Evolutionary conservation across 2,113 vertebrate species (phyloP).

Genomic region (Gobiocypris rarus): DNA sequence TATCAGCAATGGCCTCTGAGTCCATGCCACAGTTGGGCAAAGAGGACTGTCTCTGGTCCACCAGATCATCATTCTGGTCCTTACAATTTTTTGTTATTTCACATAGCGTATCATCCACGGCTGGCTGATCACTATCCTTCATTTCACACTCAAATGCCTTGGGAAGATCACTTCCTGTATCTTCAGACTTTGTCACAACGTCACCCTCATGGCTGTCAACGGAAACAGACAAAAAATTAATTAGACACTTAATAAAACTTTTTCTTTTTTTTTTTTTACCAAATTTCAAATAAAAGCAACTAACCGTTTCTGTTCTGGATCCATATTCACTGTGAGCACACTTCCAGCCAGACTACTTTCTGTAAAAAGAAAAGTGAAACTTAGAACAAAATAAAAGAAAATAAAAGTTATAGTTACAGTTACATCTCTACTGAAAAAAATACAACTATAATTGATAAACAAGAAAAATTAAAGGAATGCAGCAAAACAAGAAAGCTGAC

Average conservation of each 20-base stretch:
- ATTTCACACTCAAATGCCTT: neutral
- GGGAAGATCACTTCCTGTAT: slow-evolving; percentile 11
- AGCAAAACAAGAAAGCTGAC: neutral
- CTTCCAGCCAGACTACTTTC: neutral
- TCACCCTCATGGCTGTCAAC: slow-evolving; percentile 52
- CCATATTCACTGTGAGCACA: slow-evolving; percentile 37
- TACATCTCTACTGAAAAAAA: neutral
- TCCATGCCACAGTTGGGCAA: slow-evolving; percentile 57
- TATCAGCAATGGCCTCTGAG: slow-evolving; percentile 38
- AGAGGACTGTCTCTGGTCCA: slow-evolving; percentile 35
- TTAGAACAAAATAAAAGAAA: neutral
- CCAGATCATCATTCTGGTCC: slow-evolving; percentile 22
- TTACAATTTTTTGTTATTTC: slow-evolving; percentile 41
- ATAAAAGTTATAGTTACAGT: neutral
- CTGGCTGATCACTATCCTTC: slow-evolving; percentile 26
- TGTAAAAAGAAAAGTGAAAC: slow-evolving; percentile 3
- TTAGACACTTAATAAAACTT: neutral
- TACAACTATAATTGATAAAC: neutral
- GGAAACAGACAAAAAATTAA: neutral
- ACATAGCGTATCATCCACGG: slow-evolving; percentile 33
- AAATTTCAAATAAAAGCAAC: neutral
- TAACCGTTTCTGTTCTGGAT: slow-evolving; percentile 46
- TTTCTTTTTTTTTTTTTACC: too few relatives aligned
- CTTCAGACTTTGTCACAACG: slow-evolving; percentile 48
- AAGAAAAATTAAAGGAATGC: neutral